Base-by-base conservation (phyloP, 2,113 vertebrate species). In the Passer montanus region DNA sequence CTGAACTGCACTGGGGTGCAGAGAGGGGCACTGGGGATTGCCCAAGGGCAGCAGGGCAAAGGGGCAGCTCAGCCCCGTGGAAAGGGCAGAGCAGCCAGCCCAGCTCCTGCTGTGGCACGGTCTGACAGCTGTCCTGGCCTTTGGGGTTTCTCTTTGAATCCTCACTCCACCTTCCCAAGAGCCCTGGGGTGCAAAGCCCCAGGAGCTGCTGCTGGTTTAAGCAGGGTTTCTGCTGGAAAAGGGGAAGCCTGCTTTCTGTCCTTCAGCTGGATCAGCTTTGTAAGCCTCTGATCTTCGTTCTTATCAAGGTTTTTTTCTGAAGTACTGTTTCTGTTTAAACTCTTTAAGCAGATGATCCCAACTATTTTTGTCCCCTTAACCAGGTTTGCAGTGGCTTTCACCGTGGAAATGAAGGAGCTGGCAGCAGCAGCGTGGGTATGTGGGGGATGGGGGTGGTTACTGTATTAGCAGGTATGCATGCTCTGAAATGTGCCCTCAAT, bases 351-450 rank as follows among this genome's bases (percentile, higher is more conserved):
- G 92, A 94, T 81, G 49, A 77, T 81, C 69, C 39, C 70, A 59
- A 14, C 62, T 82, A 3, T 95, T 86, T 89, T 69, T 94, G 86
- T 94, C 73, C 69, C 1, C 89, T 88, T 90, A 11, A 17, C 91
- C 90, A 99, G 99, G 95, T 99, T 99, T 96, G 98, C 98, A 3
- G 99, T 99, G 68, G 99, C 99, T 50, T 99, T 99, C 98, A 99
- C 98, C 0, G 95, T 97, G 77, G 93, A 98, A 31, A 98, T 99
- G 97, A 99, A 98, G 97, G 98, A 98, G 68, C 93, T 94, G 37
- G 99, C 99, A 11, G 96, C 97, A 86, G 67, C 84, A 30, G 95
- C 97, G 90, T 98, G 99, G 99, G 99, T 99, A 98, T 2, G 99
- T 58, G 12, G 15, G 4, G 28, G 62, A 4, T 74, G 41, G 31